Base-by-base conservation (phyloP, 2,113 vertebrate genomes). In the Tragelaphus strepsiceros region DNA sequence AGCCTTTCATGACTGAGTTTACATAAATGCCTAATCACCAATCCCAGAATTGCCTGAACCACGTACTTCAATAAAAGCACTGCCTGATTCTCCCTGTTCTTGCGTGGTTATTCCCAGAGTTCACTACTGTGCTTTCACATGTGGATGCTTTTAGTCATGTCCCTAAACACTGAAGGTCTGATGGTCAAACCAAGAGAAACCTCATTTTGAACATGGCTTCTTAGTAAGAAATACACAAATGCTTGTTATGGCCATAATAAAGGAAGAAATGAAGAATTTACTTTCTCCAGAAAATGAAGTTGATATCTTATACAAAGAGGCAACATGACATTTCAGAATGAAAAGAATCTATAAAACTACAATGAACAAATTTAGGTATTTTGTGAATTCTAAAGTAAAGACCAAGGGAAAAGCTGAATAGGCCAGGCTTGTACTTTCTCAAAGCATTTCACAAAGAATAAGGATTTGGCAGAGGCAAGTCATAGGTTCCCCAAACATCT, bases 251-350 rank as follows among this genome's bases (percentile, higher is more conserved):
- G 22, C 43, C 7, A 1, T 26, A 74, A 81, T 8, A 89, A 49
- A 49, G 49, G 49, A 49, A 49, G 49, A 49, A 49, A 49, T 11
- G 49, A 49, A 49, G 74, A 74, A 71, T 3, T 15, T 4, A 81
- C 7, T 7, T 59, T 91, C n/a, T 97, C 64, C 39, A 96, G 43
- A 97, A 91, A 67, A 78, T 93, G 49, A 97, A 56, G 35, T 53
- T 96, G 83, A 59, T 90, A 30, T 88, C 39, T 30, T 88, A 94
- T 88, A 98, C 7, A 17, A 89, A 82, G 67, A 96, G 97, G 94
- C 11, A 62, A 94, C 16, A 43, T 35, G 77, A 6, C 35, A 93
- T 93, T 90, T 12, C 21, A 97, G 80, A 93, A 94, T 17, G 6
- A 90, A 97, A 97, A 58, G 5, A 28, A 51, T 59, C 46, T 93